Evolutionary conservation across 2,113 vertebrate genomes (phyloP).

Genomic region (Boulengeromyrus knoepffleri): DNA sequence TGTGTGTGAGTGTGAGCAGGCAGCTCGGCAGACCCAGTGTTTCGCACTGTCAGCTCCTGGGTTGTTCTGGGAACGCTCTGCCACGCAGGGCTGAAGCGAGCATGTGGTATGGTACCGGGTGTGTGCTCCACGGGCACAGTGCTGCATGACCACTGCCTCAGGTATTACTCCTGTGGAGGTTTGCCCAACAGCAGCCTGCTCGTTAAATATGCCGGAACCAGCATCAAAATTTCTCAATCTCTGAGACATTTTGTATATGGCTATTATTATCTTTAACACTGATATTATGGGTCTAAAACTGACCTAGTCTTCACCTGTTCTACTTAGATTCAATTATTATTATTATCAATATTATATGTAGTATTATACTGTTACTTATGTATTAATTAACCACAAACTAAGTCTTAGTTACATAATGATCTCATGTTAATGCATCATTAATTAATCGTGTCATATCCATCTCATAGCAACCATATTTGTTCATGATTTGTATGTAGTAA

Average conservation of each 20-base stretch:
- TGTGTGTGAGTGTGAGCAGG: not conserved
- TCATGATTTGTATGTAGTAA: not conserved
- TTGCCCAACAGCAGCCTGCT: not conserved
- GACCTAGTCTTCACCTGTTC: not conserved
- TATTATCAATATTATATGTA: too few species aligned
- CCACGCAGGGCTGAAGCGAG: not conserved
- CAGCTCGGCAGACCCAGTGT: not conserved
- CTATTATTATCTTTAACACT: not conserved
- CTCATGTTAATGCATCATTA: too few species aligned
- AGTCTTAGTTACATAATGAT: not conserved
- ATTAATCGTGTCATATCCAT: not conserved
- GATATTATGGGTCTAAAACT: not conserved
- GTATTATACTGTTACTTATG: not conserved
- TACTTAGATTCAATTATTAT: not conserved
- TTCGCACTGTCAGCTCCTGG: not conserved
- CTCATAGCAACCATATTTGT: not conserved
- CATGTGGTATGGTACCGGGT: not conserved
- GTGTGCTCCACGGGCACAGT: not conserved
- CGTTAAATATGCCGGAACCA: not conserved
- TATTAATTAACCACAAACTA: not conserved
- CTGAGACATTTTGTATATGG: not conserved
- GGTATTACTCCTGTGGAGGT: not conserved
- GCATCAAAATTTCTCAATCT: not conserved
- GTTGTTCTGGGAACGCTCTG: not conserved
- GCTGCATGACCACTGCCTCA: not conserved